Base-by-base conservation (phyloP, 2,888 invertebrate genomes). In the Xestia c-nigrum region DNA sequence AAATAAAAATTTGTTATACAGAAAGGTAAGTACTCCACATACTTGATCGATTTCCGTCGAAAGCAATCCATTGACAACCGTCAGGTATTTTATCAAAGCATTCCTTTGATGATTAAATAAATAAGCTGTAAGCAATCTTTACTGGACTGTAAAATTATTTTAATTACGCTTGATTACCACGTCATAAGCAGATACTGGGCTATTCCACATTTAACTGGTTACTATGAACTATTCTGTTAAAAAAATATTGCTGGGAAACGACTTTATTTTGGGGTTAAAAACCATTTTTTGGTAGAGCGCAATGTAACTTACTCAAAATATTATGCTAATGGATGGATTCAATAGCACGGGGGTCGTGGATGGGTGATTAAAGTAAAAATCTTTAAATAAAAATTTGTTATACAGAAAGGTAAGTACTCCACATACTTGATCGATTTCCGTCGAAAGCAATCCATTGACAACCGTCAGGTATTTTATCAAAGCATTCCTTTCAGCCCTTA, bases 121-220 rank as follows among this genome's bases (percentile, higher is more conserved):
- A 79, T 69, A 68, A 68, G 24, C 59, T 57, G 38, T 61, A 71
- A 71, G 52, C 78, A 83, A 71, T 79, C 43, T 57, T 81, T 61
- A 55, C 59, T 84, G 69, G 40, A 46, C 59, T 55, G 65, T 57
- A 16, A 79, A 73, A 69, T 43, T 50, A 68, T 68, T 78, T 83
- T 77, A 70, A 77, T 65, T 69, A 47, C 40, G 14, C 46, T 66
- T 10, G 14, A 61, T 38, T 16, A 46, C 1, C 21, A n/a, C n/a
- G 47, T 55, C 76, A 78, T 38, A 57, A 50, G 38, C 74, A 74
- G 50, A 43, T n/a, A n/a, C 21, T n/a, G n/a, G 0, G 14, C 21
- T 50, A 16, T 47, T 57, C 9, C 43, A 21, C 5, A 19, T 64
- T 57, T 38, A 52, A 78, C 16, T 19, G 4, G n/a, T 52, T 14